Evolutionary conservation across 2,797 vertebrate species (phyloP).

Genomic region (Morus bassanus): DNA sequence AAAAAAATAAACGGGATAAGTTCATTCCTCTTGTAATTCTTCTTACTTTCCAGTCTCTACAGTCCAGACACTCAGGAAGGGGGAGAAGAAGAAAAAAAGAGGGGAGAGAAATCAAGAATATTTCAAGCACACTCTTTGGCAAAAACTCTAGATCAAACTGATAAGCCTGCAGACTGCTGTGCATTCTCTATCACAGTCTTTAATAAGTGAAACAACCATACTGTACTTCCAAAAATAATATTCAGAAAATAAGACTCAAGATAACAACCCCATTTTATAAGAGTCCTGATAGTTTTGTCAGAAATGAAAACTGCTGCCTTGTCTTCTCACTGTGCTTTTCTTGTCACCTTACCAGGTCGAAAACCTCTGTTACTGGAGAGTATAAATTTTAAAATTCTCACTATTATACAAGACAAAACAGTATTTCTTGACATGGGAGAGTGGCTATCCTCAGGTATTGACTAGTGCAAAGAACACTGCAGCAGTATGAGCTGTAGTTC

Average conservation of each 20-base stretch:
- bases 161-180: constrained; percentile 8
- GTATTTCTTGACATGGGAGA: not conserved
- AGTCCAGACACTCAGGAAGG: not conserved
- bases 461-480: not conserved
- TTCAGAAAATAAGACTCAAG: not conserved
- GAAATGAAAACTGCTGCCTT: not conserved
- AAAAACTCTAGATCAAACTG: constrained; percentile 11
- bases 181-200: not conserved
- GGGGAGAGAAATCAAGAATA: not conserved
- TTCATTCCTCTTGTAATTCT: not conserved
- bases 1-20: not conserved
- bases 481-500: not conserved
- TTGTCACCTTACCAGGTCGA: constrained; percentile 8
- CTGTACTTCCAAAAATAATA: constrained; percentile 20
- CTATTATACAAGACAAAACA: not conserved
- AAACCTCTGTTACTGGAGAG: not conserved
- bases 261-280: not conserved
- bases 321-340: not conserved
- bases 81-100: not conserved
- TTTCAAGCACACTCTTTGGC: not conserved
- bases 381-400: not conserved
- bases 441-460: not conserved
- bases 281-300: not conserved
- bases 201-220: not conserved
- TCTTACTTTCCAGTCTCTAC: not conserved